A percentile compares a stretch with the other conserved stretches of the same genome.
These are phyloP conservation scores for Bucco capensis DNA, from an alignment of 2,113 vertebrate genomes.

Conservation along the genomic window DNA sequence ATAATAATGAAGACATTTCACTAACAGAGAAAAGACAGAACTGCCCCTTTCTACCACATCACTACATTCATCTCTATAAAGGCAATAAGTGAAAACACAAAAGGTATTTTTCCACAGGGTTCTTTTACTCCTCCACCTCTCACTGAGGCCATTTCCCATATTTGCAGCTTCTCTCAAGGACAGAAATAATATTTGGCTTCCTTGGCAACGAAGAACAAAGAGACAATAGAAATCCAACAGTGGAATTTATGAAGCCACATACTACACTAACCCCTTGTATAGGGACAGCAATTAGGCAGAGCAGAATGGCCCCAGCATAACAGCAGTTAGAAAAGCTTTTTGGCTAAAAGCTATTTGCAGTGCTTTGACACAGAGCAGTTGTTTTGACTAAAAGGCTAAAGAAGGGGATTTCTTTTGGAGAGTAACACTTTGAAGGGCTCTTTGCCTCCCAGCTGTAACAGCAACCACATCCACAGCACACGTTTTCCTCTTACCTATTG, in stretches of 20 bases:
- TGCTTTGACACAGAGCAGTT: conserved; percentile 28
- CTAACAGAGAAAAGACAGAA: conserved; percentile 15
- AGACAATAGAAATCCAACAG: conserved; percentile 42
- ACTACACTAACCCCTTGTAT: neutral
- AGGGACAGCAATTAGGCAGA: neutral
- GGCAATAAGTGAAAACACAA: neutral
- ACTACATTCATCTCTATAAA: neutral
- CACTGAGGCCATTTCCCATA: neutral
- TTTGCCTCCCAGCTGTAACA: conserved; percentile 19
- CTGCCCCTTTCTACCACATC: neutral
- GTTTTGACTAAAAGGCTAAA: neutral
- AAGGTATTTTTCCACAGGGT: neutral
- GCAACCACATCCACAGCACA: neutral
- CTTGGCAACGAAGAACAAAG: conserved; percentile 59
- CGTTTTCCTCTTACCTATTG: neutral
- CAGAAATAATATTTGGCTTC: conserved; percentile 67
- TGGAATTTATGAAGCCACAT: conserved; percentile 29
- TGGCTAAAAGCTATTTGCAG: conserved; percentile 6
- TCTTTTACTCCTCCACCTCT: neutral
- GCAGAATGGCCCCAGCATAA: neutral
- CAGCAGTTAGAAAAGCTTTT: conserved; percentile 22
- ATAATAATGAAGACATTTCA: conserved; percentile 21
- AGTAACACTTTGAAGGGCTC: conserved; percentile 2
- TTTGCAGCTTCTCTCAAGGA: conserved; percentile 56
- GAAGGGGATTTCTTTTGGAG: conserved; percentile 16